These are phyloP conservation scores for Spheniscus humboldti DNA, from an alignment of 2,797 vertebrate species.

Conservation along the genomic window DNA sequence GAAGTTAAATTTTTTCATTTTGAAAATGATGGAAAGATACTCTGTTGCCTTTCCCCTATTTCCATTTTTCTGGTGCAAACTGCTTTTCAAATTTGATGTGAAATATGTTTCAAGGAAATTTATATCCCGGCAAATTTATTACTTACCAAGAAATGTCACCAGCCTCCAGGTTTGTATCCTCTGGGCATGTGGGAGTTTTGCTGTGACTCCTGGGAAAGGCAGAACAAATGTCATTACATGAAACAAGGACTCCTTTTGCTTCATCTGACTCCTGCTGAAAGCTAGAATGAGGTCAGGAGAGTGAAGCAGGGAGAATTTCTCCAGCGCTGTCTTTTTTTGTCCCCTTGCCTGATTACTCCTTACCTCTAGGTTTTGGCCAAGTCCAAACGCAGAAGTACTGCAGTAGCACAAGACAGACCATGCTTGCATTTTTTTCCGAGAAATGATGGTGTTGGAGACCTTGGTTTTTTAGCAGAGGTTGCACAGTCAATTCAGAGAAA, in stretches of 20 bases:
- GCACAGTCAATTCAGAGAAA: background rate
- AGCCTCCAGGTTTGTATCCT: background rate
- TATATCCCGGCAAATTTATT: background rate
- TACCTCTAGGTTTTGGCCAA: background rate
- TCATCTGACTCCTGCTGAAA: background rate
- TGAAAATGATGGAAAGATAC: background rate
- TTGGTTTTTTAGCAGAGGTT: background rate
- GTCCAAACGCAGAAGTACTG: background rate
- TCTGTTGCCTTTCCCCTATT: background rate
- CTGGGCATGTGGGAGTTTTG: background rate
- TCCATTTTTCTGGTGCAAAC: background rate
- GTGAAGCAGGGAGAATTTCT: background rate
- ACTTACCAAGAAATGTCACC: constrained; percentile 6
- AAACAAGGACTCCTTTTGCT: background rate
- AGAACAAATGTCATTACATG: constrained; percentile 28
- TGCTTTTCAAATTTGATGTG: background rate
- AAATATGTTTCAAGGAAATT: background rate
- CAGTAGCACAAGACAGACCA: background rate
- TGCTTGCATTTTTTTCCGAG: background rate
- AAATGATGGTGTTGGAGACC: background rate
- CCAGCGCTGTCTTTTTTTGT: background rate
- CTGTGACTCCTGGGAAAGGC: background rate
- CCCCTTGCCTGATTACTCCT: background rate
- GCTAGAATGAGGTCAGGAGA: background rate
- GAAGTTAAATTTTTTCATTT: background rate